Conservation (phyloP, 2,113 vertebrate species). For the Amblyopsis rosae region DNA sequence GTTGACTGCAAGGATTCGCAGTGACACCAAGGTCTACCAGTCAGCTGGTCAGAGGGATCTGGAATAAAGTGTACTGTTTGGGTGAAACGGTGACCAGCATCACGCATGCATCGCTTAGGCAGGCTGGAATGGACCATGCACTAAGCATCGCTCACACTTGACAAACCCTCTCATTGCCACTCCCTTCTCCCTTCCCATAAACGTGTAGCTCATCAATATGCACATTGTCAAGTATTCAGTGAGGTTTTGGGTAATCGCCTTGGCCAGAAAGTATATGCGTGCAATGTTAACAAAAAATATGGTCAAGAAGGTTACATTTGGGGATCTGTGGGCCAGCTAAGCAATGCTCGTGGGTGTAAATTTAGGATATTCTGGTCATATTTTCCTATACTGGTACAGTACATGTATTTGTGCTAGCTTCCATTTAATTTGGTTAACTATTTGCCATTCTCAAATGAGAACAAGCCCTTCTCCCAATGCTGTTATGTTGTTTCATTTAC, state of each 20-base stretch:
- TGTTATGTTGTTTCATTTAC: not conserved
- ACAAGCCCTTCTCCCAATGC: not conserved
- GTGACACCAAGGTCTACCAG: constrained; percentile 8
- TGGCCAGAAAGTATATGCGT: not conserved
- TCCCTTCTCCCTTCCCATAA: constrained; percentile 23
- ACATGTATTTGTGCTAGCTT: not conserved
- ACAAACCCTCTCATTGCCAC: constrained; percentile 33
- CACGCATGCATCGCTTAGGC: constrained; percentile 80
- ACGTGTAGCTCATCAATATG: constrained; percentile 56
- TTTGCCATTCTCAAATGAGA: not conserved
- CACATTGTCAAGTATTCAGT: not conserved
- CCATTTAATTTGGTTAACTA: not conserved
- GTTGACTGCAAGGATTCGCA: constrained; percentile 14
- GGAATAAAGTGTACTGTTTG: constrained; percentile 3
- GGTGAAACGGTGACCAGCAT: constrained; percentile 42
- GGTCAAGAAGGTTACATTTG: not conserved
- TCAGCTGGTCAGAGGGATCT: constrained; percentile 13
- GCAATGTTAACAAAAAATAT: not conserved
- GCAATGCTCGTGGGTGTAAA: not conserved
- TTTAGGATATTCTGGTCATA: not conserved
- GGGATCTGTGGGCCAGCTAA: not conserved
- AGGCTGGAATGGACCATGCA: constrained; percentile 72
- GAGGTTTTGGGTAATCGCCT: not conserved
- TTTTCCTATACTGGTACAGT: not conserved
- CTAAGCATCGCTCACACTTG: constrained; percentile 71